Evolutionary conservation across 2,113 vertebrate species (phyloP).

Genomic region (Microcebus tavaratra): DNA sequence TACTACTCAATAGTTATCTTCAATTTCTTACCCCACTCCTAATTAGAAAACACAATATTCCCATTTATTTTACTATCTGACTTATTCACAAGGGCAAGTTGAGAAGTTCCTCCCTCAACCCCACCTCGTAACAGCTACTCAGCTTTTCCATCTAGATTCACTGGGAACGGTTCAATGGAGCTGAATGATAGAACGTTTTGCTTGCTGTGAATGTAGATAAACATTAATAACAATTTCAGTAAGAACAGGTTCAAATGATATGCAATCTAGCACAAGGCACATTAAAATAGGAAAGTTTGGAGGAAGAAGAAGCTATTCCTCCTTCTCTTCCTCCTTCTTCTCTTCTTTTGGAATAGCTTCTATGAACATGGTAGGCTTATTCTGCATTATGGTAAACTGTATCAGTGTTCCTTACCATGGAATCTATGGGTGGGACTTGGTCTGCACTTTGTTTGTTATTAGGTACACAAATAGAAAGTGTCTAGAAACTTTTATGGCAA

Average conservation of each 20-base stretch:
- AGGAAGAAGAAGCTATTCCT: neutral
- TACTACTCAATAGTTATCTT: neutral
- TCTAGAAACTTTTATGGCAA: neutral
- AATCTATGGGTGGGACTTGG: neutral
- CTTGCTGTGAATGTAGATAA: neutral
- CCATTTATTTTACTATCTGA: neutral
- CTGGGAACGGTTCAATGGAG: neutral
- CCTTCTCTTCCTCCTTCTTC: too few species aligned
- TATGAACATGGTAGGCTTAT: neutral
- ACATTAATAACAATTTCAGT: neutral
- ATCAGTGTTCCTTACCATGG: neutral
- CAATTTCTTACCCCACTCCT: neutral
- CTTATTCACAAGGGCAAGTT: neutral
- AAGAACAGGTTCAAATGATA: neutral
- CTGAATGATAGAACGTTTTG: neutral
- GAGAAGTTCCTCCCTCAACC: neutral
- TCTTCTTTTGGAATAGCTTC: neutral
- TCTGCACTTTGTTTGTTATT: neutral
- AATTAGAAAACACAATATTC: neutral
- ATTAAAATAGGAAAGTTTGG: neutral
- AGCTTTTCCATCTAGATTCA: neutral
- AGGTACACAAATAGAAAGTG: neutral
- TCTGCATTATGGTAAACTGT: fast-evolving
- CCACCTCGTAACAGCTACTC: fast-evolving
- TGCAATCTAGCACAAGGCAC: neutral